A percentile compares a stretch with the other conserved stretches of the same genome.
Evolutionary conservation across 2,888 invertebrate species (phyloP).

Genomic region (Cephus pulcher): DNA sequence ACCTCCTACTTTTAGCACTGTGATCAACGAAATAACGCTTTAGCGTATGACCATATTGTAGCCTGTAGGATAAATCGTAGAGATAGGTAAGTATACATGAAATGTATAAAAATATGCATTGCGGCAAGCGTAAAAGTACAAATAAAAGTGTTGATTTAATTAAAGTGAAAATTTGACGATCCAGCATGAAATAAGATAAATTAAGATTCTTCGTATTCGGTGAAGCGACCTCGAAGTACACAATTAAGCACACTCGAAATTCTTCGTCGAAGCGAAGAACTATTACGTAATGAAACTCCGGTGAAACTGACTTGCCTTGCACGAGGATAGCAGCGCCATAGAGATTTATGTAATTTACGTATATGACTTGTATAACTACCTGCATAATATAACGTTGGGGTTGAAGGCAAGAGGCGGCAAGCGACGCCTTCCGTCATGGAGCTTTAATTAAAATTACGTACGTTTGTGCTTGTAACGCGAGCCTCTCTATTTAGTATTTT

Average conservation of each 20-base stretch:
- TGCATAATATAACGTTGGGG: slow-evolving; percentile 51
- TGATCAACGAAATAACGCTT: too few relatives aligned
- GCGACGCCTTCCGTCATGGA: slow-evolving; percentile 48
- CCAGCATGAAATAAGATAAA: neutral
- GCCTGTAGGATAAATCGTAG: too few relatives aligned
- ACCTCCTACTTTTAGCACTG: too few relatives aligned
- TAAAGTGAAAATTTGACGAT: too few relatives aligned
- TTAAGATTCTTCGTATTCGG: neutral
- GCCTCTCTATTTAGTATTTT: slow-evolving; percentile 57
- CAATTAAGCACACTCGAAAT: neutral
- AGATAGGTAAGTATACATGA: too few relatives aligned
- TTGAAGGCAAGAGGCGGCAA: slow-evolving; percentile 33
- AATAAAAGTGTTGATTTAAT: too few relatives aligned
- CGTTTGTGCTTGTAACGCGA: slow-evolving; percentile 55
- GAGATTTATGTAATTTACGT: slow-evolving; percentile 61
- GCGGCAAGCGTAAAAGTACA: too few relatives aligned
- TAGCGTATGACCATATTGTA: too few relatives aligned
- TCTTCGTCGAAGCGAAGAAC: neutral
- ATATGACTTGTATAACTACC: slow-evolving; percentile 61
- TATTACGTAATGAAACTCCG: neutral
- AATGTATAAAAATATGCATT: too few relatives aligned
- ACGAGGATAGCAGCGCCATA: slow-evolving; percentile 23
- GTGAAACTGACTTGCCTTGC: neutral
- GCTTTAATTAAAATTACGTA: slow-evolving; percentile 66
- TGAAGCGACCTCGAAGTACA: neutral